phyloP scores from a whole-genome alignment of 2,113 vertebrate species.

The Semicossyphus pulcher region DNA sequence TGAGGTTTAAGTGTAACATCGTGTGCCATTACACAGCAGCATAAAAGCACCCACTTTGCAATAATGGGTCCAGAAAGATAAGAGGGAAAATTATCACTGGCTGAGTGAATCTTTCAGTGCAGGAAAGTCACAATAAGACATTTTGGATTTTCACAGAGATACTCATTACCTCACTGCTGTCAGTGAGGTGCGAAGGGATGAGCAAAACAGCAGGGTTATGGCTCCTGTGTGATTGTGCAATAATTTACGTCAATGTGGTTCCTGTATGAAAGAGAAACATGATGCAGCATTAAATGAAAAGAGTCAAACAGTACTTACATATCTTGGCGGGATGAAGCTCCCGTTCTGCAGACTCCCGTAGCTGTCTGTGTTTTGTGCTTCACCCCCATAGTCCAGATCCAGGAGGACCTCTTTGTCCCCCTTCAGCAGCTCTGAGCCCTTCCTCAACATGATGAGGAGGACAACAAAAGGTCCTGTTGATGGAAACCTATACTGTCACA shows the following conservation, averaged over 20 bases:
- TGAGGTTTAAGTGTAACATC: slow-evolving; percentile 6
- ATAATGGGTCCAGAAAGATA: slow-evolving; percentile 40
- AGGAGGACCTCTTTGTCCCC: slow-evolving; percentile 80
- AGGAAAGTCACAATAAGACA: not conserved
- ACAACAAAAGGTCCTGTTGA: slow-evolving; percentile 2
- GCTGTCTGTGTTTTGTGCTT: slow-evolving; percentile 65
- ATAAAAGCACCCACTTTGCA: slow-evolving; percentile 55
- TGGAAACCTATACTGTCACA: slow-evolving; percentile 13
- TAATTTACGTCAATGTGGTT: not conserved
- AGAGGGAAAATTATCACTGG: slow-evolving; percentile 11
- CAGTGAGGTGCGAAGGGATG: slow-evolving; percentile 31
- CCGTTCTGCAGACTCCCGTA: slow-evolving; percentile 80
- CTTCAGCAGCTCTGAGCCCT: slow-evolving; percentile 63
- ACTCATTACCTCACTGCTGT: not conserved
- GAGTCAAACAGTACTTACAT: slow-evolving; percentile 74
- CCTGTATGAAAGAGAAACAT: not conserved
- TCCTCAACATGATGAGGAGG: slow-evolving; percentile 78
- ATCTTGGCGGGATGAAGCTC: slow-evolving; percentile 76
- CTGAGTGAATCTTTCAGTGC: not conserved
- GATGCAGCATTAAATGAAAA: not conserved
- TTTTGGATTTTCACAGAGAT: not conserved
- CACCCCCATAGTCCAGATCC: slow-evolving; percentile 69
- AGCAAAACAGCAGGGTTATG: not conserved
- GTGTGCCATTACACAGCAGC: slow-evolving; percentile 13
- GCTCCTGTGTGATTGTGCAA: slow-evolving; percentile 1